Percentiles rank a stretch among this genome's conserved stretches.
phyloP scores from a whole-genome alignment of 2,888 invertebrate genomes.

The Masnerella sp. region DNA sequence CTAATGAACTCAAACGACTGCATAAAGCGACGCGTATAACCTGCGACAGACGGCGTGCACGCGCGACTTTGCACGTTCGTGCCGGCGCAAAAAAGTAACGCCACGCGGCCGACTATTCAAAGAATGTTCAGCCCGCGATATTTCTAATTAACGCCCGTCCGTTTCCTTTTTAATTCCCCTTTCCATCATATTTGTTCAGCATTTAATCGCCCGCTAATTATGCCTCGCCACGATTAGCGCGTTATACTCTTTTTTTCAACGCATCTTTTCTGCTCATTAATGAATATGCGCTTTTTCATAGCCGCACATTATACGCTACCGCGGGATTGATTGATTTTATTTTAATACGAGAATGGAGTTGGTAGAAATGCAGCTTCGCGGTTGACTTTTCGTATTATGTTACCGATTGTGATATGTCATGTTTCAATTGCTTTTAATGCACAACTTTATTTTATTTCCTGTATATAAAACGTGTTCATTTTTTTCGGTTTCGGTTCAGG shows the following conservation, averaged over 20 bases:
- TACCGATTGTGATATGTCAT: no score
- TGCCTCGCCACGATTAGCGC: neutral
- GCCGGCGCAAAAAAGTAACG: constrained; percentile 8
- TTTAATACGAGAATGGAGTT: no score
- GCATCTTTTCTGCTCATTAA: no score
- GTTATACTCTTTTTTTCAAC: no score
- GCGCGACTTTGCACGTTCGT: constrained; percentile 34
- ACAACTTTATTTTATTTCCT: no score
- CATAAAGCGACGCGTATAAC: constrained; percentile 60
- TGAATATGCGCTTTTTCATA: no score
- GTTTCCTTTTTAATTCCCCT: constrained; percentile 9
- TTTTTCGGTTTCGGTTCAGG: no score
- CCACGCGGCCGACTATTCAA: constrained; percentile 21
- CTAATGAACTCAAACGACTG: constrained; percentile 73
- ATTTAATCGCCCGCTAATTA: constrained; percentile 1
- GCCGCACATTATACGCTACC: neutral
- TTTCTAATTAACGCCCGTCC: constrained; percentile 27
- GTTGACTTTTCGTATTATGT: no score
- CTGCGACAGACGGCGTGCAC: constrained; percentile 60
- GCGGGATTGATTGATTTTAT: no score
- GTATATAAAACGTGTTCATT: no score
- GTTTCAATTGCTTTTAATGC: no score
- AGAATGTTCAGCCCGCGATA: constrained; percentile 26
- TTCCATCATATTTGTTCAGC: constrained; percentile 11
- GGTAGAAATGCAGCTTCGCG: no score